Percentiles rank a stretch among this genome's conserved stretches.
Evolutionary conservation across 2,113 vertebrate genomes (phyloP).

Genomic region (Chaetodon trifascialis): DNA sequence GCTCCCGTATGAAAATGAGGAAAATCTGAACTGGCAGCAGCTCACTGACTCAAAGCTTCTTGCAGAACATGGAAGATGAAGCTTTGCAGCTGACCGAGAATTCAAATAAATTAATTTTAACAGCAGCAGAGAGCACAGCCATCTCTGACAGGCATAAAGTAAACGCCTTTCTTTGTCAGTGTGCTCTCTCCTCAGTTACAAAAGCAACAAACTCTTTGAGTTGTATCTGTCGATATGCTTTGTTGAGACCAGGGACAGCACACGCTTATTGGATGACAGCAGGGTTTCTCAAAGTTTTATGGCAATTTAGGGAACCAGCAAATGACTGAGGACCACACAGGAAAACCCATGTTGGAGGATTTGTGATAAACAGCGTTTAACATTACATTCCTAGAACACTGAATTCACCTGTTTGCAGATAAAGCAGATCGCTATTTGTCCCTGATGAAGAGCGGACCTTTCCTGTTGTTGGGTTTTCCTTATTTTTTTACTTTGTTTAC

Average conservation of each 20-base stretch:
- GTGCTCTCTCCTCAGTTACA: background rate
- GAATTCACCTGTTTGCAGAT: no score
- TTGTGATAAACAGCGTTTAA: no score
- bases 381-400: no score
- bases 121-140: slow-evolving; percentile 1
- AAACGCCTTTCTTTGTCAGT: background rate
- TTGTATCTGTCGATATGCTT: slow-evolving; percentile 26
- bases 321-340: no score
- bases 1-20: slow-evolving; percentile 54
- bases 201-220: no score
- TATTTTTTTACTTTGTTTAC: background rate
- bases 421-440: no score
- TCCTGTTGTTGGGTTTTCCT: background rate
- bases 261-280: background rate
- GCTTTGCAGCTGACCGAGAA: slow-evolving; percentile 46
- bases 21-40: slow-evolving; percentile 60
- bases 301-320: no score
- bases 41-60: slow-evolving; percentile 66
- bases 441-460: no score
- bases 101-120: slow-evolving; percentile 44
- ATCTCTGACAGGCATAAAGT: background rate
- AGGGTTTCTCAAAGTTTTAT: no score
- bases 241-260: background rate
- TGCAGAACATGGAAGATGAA: slow-evolving; percentile 34
- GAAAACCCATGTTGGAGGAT: no score